These are phyloP conservation scores for Lipotes vexillifer DNA, from an alignment of 2,113 vertebrate species.

Conservation along the genomic window DNA sequence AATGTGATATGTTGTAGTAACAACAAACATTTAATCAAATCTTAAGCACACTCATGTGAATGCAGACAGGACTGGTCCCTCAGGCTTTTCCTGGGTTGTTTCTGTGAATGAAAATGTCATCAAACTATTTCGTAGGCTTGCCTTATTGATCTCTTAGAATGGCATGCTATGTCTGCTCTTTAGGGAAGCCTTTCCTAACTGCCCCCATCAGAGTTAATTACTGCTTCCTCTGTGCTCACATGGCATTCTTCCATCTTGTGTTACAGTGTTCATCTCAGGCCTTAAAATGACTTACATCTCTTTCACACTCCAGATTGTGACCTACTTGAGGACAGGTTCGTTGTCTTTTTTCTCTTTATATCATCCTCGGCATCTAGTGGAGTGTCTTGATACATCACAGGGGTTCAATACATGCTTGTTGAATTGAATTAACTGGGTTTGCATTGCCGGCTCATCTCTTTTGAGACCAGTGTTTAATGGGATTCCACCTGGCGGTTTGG, in stretches of 20 bases:
- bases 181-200: background rate
- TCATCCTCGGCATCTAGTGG: background rate
- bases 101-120: slow-evolving; percentile 52
- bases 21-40: slow-evolving; percentile 33
- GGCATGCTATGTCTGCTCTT: background rate
- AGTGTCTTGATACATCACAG: background rate
- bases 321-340: background rate
- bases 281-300: background rate
- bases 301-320: background rate
- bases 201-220: background rate
- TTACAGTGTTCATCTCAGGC: background rate
- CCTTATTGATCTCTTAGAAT: slow-evolving; percentile 19
- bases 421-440: background rate
- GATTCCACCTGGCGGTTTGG: background rate
- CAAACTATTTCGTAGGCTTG: background rate
- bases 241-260: background rate
- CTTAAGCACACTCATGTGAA: background rate
- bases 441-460: background rate
- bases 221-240: background rate
- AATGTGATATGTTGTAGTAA: background rate
- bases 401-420: background rate
- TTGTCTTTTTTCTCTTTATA: background rate
- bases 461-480: background rate
- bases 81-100: slow-evolving; percentile 1
- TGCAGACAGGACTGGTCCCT: background rate